Conservation (phyloP, 2,888 invertebrate species). For the Entomobrya proxima region DNA sequence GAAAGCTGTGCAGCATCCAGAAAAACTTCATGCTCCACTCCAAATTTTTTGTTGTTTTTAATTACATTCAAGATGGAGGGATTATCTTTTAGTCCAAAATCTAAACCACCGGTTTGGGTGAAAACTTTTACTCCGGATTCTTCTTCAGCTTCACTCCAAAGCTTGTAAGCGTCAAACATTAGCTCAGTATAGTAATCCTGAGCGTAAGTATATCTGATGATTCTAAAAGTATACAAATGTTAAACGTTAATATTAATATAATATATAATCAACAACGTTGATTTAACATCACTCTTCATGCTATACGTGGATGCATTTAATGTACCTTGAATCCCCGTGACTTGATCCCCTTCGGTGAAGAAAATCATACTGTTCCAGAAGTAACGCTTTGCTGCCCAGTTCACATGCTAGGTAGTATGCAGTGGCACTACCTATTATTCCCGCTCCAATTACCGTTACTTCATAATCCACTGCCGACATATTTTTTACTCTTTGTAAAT, state of each 20-base stretch:
- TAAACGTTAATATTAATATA: not conserved
- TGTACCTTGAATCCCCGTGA: constrained; percentile 74
- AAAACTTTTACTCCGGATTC: constrained; percentile 63
- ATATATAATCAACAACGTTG: not conserved
- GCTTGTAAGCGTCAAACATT: constrained; percentile 69
- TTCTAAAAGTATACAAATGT: constrained; percentile 56
- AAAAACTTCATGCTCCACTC: constrained; percentile 58
- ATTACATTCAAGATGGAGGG: constrained; percentile 49
- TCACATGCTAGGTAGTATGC: constrained; percentile 69
- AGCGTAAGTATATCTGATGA: constrained; percentile 71
- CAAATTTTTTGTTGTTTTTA: constrained; percentile 62
- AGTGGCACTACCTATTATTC: constrained; percentile 72
- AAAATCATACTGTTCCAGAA: constrained; percentile 74
- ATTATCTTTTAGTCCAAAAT: constrained; percentile 65
- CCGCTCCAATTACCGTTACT: constrained; percentile 69
- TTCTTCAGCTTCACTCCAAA: constrained; percentile 71
- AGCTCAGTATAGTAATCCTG: constrained; percentile 71
- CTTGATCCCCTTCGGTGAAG: constrained; percentile 73
- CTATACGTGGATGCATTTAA: no score
- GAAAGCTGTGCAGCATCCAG: constrained; percentile 10
- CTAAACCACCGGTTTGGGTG: constrained; percentile 72
- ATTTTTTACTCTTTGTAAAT: not conserved
- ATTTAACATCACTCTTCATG: not conserved
- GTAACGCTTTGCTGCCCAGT: constrained; percentile 58
- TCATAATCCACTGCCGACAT: constrained; percentile 44